Base-by-base conservation (phyloP, 92 coral and sea anemone species). In the Porites divaricata region DNA sequence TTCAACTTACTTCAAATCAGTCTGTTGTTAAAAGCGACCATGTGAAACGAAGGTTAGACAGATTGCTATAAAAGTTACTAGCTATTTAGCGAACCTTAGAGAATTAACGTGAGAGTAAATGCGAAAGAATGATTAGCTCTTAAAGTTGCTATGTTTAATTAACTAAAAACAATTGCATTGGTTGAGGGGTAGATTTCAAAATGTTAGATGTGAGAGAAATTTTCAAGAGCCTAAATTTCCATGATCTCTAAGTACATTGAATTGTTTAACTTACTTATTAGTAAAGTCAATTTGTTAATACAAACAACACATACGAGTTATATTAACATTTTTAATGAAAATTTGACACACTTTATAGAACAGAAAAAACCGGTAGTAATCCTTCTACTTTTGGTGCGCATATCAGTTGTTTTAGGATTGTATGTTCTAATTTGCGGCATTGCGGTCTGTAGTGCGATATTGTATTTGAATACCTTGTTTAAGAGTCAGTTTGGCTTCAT, bases 11-110 rank as follows among this genome's bases (percentile, higher is more conserved):
- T 19, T 49, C 23, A 20, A 50, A 10, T 49, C 19, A n/a, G 10
- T 19, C 24, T 72, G 58, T 48, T 13, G 15, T 19, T 8, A 14
- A 25, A 53, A 20, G 77, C 77, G 53, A 52, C 63, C 48, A 51
- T 52, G 63, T 73, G 77, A 73, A 21, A 52, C 63, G 77, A 53
- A 73, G 48, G 73, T 23, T 9, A 69, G 52, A 69, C 73, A 69
- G 35, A 69, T 28, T 2, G 16, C 16, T 9, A 54, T 4, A 54
- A 54, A 54, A 54, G 10, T 54, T 11, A 11, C 12, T 54, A 35
- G 45, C 45, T 35, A 35, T 54, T 12, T 11, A 54, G 14, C 16
- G 10, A 54, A 15, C 16, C 13, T 54, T 54, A 54, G 59, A 54
- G 12, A 54, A 9, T 15, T 1, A 0, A 54, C 59, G 12, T 54